phyloP scores from a whole-genome alignment of 2,888 invertebrate species.

The Allophyes oxyacanthae region DNA sequence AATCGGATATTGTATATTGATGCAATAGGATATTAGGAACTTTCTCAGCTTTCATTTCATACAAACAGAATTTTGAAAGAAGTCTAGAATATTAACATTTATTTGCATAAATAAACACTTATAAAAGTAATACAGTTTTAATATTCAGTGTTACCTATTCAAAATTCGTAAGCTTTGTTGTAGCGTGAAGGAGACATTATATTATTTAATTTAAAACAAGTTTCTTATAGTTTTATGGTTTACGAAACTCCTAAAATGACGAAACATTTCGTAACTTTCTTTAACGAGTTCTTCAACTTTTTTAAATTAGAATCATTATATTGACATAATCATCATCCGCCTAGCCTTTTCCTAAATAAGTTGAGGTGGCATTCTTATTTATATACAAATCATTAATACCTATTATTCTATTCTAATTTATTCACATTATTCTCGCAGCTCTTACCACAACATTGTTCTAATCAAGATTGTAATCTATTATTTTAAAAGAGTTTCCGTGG shows the following conservation, averaged over 20 bases:
- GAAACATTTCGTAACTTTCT: slow-evolving; percentile 2
- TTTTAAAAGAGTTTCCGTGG: too few relatives aligned
- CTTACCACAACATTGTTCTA: too few relatives aligned
- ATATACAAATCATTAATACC: too few relatives aligned
- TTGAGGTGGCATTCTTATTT: too few relatives aligned
- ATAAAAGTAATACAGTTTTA: neutral
- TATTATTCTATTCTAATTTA: too few relatives aligned
- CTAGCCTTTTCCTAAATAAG: too few relatives aligned
- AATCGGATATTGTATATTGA: too few relatives aligned
- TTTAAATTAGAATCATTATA: neutral
- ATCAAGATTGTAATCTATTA: too few relatives aligned
- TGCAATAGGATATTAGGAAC: slow-evolving; percentile 4
- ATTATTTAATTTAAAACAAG: slow-evolving; percentile 3
- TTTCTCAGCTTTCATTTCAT: slow-evolving; percentile 36
- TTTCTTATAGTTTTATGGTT: neutral
- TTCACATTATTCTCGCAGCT: too few relatives aligned
- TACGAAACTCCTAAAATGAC: neutral
- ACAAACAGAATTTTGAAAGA: neutral
- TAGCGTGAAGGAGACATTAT: neutral
- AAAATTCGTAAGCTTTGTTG: neutral
- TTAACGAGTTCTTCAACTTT: too few relatives aligned
- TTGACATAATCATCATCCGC: too few relatives aligned
- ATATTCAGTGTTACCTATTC: slow-evolving; percentile 3
- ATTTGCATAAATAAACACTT: slow-evolving; percentile 6
- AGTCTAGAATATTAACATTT: slow-evolving; percentile 10